A percentile compares a stretch with the other conserved stretches of the same genome.
phyloP scores from a whole-genome alignment of 2,113 vertebrate genomes.

The Nestor notabilis region DNA sequence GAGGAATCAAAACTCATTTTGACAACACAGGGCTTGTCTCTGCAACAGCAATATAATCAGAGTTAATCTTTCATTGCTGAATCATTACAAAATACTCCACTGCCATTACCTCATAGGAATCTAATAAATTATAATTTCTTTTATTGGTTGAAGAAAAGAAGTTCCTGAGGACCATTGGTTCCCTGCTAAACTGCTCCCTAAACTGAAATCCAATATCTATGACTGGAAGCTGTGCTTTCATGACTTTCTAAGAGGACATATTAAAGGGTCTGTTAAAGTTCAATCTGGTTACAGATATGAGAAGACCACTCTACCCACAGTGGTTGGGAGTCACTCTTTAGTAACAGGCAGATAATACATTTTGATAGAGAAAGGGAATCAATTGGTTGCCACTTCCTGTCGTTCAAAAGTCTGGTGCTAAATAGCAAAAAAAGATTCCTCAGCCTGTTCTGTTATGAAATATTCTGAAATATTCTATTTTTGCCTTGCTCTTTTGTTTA shows the following conservation, averaged over 20 bases:
- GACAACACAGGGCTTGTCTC: not conserved
- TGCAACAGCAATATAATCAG: not conserved
- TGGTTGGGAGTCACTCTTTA: not conserved
- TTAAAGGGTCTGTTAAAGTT: not conserved
- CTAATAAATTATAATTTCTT: not conserved
- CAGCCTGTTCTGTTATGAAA: not conserved
- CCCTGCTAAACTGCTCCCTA: not conserved
- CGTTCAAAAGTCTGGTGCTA: not conserved
- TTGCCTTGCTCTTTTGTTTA: not conserved
- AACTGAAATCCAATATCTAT: not conserved
- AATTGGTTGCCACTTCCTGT: not conserved
- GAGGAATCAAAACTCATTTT: slow-evolving; percentile 3
- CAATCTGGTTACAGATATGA: not conserved
- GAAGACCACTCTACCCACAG: not conserved
- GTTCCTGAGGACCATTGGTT: not conserved
- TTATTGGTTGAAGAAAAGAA: not conserved
- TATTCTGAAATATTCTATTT: not conserved
- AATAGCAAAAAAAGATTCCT: not conserved
- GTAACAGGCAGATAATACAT: not conserved
- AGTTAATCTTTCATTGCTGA: slow-evolving; percentile 33
- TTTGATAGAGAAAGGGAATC: not conserved
- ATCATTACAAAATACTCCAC: slow-evolving; percentile 21
- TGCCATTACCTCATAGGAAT: not conserved
- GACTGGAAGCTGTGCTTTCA: not conserved
- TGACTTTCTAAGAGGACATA: not conserved